Conservation (phyloP, 2,888 invertebrate genomes). For the Sthenelais limicola region DNA sequence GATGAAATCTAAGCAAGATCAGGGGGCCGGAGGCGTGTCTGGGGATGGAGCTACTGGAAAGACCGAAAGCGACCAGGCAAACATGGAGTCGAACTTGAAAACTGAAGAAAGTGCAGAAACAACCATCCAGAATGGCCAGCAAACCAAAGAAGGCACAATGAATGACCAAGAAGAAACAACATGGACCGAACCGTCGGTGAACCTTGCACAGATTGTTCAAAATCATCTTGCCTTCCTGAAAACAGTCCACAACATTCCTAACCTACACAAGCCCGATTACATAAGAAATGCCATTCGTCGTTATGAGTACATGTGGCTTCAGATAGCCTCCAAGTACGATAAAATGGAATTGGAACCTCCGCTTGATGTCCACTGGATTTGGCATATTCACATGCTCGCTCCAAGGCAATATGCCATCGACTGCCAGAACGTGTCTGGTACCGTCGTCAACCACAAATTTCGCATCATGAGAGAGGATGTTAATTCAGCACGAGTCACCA, state of each 20-base stretch:
- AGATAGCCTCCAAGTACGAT: slow-evolving; percentile 67
- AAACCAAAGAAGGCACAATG: too few species aligned
- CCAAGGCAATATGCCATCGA: slow-evolving; percentile 64
- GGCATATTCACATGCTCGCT: slow-evolving; percentile 72
- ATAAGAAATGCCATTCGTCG: slow-evolving; percentile 34
- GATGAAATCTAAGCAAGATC: too few species aligned
- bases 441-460: slow-evolving; percentile 71
- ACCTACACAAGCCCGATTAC: neutral
- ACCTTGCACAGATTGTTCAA: slow-evolving; percentile 14
- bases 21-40: too few species aligned
- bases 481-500: slow-evolving; percentile 57
- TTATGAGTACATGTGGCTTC: slow-evolving; percentile 73
- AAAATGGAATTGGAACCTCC: slow-evolving; percentile 71
- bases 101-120: too few species aligned
- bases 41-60: too few species aligned
- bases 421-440: slow-evolving; percentile 59
- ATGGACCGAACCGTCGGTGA: slow-evolving; percentile 4
- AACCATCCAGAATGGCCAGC: too few species aligned
- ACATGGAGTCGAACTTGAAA: too few species aligned
- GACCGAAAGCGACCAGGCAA: too few species aligned
- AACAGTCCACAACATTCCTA: neutral
- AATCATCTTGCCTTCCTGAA: slow-evolving; percentile 32
- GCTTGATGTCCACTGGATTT: slow-evolving; percentile 74
- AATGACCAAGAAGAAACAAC: too few species aligned
- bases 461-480: slow-evolving; percentile 59